These are phyloP conservation scores for Scatophagus argus DNA, from an alignment of 2,113 vertebrate genomes.

Conservation along the genomic window DNA sequence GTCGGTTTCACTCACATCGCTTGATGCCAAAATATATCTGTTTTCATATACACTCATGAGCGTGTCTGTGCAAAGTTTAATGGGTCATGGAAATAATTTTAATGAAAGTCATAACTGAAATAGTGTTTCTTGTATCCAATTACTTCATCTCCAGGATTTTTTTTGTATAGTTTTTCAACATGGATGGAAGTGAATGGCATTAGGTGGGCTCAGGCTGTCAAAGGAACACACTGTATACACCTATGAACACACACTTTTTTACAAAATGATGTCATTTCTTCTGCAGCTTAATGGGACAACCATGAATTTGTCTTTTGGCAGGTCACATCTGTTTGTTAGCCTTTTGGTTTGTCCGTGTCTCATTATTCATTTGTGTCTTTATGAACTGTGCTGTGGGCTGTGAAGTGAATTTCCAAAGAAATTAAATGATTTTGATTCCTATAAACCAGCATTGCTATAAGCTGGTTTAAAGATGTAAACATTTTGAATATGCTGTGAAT, in stretches of 20 bases:
- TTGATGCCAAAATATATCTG: not conserved
- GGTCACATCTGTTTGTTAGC: not conserved
- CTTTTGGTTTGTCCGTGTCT: conserved; percentile 12
- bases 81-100: not conserved
- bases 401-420: not conserved
- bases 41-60: not conserved
- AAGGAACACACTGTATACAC: not conserved
- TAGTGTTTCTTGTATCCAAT: not conserved
- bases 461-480: not conserved
- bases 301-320: not conserved
- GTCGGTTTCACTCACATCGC: not conserved
- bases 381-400: not conserved
- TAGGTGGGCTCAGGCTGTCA: not conserved
- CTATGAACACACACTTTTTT: not conserved
- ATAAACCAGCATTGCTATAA: not conserved
- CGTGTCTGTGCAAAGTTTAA: not conserved
- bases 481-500: not conserved
- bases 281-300: conserved; percentile 6
- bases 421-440: not conserved
- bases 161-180: not conserved
- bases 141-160: not conserved
- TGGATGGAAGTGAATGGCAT: conserved; percentile 14
- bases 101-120: not conserved
- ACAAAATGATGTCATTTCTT: not conserved
- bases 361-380: not conserved